phyloP scores from a whole-genome alignment of 2,888 invertebrate species.

The Polylopha cassiicola region DNA sequence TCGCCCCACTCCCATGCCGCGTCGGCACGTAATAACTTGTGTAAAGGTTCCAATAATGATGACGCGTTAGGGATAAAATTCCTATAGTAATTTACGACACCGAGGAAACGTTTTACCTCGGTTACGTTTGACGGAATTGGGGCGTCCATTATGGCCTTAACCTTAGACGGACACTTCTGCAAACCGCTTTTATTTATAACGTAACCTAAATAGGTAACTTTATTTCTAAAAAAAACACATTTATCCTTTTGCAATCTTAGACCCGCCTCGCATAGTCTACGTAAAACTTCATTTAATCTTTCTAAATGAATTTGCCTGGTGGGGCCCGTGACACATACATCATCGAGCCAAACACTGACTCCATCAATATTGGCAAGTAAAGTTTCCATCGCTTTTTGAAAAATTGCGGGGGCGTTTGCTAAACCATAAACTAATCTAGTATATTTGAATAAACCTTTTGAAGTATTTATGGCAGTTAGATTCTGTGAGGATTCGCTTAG shows the following conservation, averaged over 20 bases:
- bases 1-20: conserved; percentile 15
- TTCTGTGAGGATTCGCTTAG: conserved; percentile 11
- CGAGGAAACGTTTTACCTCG: conserved; percentile 16
- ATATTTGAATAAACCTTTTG: conserved; percentile 20
- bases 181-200: conserved; percentile 13
- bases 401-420: conserved; percentile 12
- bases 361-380: conserved; percentile 13
- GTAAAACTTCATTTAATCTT: conserved; percentile 4
- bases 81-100: conserved; percentile 18
- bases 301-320: not conserved
- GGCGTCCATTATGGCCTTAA: conserved; percentile 9
- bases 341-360: conserved; percentile 9
- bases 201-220: conserved; percentile 15
- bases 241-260: conserved; percentile 13
- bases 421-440: conserved; percentile 20
- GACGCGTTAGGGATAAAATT: conserved; percentile 21
- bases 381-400: conserved; percentile 14
- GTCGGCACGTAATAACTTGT: conserved; percentile 10
- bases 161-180: conserved; percentile 6
- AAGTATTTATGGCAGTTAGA: conserved; percentile 21
- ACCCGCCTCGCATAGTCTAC: conserved; percentile 9
- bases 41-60: conserved; percentile 11
- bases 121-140: conserved; percentile 5
- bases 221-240: conserved; percentile 9
- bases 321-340: conserved; percentile 11